Base-by-base conservation (phyloP, 2,113 vertebrate species). In the Corvus hawaiiensis region DNA sequence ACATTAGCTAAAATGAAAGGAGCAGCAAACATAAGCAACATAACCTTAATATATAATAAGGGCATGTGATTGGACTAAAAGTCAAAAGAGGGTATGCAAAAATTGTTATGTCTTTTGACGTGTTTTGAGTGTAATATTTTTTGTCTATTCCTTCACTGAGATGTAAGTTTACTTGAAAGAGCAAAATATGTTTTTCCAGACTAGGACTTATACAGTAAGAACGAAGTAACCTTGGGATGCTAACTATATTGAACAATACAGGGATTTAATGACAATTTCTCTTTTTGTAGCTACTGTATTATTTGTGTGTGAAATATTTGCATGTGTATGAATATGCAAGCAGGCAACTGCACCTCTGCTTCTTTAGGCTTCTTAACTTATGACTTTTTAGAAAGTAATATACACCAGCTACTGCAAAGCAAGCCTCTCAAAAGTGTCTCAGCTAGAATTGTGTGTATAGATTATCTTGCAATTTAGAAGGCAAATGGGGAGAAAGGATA, bases 51-150 rank as follows among this genome's bases (percentile, higher is more conserved):
- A 17, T 44, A 48, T 43, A 66, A 21, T 46, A 81, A 87, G 1
- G 2, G 3, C 17, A 13, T 51, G 41, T 26, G 20, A 11, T 56
- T 48, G 10, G 8, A 79, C 8, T 46, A 55, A 75, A 80, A 44
- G 16, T 75, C 61, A 87, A 56, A 67, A 78, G 3, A 87, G 0
- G 8, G 2, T 27, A 32, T 62, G 10, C 8, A 80, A 75, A 80
- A 83, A 37, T 35, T 32, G 1, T 22, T 72, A 3, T 10, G 43
- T 19, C 6, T 7, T 64, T 52, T 68, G n/a, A 48, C 0, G 0
- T 46, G 5, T 4, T 83, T 59, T 33, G 11, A 5, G 5, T 59
- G 4, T 0, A 2, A 16, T 84, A 44, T 69, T 80, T 77, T 44
- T 39, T 7, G 3, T n/a, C 7, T 44, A 24, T 43, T 87, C 17